Evolutionary conservation across 2,888 invertebrate species (phyloP).

Genomic region (Ophonus ardosiacus): DNA sequence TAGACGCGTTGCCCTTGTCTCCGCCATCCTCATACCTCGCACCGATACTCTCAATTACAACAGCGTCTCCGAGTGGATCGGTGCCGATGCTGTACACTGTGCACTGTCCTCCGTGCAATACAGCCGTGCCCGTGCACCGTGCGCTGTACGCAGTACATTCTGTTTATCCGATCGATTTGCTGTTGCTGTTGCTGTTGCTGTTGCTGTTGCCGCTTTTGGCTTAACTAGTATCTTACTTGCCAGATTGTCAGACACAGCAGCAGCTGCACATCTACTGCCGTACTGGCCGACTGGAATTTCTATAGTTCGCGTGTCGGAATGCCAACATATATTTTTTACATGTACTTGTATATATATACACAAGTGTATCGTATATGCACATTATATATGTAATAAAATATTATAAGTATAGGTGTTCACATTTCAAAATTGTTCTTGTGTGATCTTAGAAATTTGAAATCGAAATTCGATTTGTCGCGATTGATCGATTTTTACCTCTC

Average conservation of each 20-base stretch:
- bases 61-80: neutral
- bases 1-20: neutral
- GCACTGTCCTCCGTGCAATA: neutral
- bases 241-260: neutral
- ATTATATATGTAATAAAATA: constrained; percentile 16
- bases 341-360: constrained; percentile 56
- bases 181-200: too few relatives aligned
- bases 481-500: too few relatives aligned
- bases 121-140: constrained; percentile 20
- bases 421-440: neutral
- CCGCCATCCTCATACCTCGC: neutral
- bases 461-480: too few relatives aligned
- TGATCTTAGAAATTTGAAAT: too few relatives aligned
- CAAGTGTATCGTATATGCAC: constrained; percentile 47
- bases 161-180: constrained; percentile 44
- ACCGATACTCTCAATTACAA: constrained; percentile 18
- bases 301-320: constrained; percentile 71
- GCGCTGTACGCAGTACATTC: neutral
- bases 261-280: constrained; percentile 3
- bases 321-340: constrained; percentile 70
- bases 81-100: too few relatives aligned
- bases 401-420: neutral
- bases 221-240: neutral
- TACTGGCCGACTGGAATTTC: constrained; percentile 68
- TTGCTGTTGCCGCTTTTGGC: constrained; percentile 24